Conservation (phyloP, 1,140 invertebrate genomes). For the Drosophila melanogaster region DNA sequence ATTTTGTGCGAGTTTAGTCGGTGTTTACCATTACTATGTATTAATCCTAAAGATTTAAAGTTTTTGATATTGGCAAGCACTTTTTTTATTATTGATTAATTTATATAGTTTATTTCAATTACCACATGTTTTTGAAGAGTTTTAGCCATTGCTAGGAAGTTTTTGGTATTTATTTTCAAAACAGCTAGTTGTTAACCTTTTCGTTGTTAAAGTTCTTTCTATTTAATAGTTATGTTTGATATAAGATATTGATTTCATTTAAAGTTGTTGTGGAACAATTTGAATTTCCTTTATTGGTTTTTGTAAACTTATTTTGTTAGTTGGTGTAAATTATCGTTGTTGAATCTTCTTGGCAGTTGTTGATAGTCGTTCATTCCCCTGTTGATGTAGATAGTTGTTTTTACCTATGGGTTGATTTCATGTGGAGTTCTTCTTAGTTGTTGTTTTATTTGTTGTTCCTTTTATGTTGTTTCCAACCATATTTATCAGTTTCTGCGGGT, state of each 20-base stretch:
- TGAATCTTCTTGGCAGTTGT: not conserved
- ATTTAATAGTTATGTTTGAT: not conserved
- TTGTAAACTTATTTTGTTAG: not conserved
- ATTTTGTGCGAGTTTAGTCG: conserved; percentile 9
- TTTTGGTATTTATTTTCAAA: conserved; percentile 2
- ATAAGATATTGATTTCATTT: not conserved
- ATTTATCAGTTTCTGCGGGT: not conserved
- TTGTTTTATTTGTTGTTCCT: conserved; percentile 2
- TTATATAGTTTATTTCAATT: not conserved
- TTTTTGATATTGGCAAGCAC: conserved; percentile 1
- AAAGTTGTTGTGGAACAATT: not conserved
- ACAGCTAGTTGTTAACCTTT: conserved; percentile 3
- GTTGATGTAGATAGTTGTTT: too few species aligned
- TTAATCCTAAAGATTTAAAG: not conserved
- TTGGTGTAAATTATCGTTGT: conserved; percentile 1
- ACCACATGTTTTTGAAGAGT: conserved; percentile 1
- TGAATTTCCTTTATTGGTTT: not conserved
- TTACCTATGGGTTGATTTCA: too few species aligned
- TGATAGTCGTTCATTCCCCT: not conserved
- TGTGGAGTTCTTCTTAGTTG: not conserved
- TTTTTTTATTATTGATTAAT: not conserved
- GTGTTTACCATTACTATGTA: not conserved
- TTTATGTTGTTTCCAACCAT: conserved; percentile 1
- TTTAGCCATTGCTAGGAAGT: conserved; percentile 17
- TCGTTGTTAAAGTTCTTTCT: conserved; percentile 10